Percentiles rank a stretch among this genome's conserved stretches.
Evolutionary conservation across 92 coral and sea anemone genomes (phyloP).

Genomic region (Epizoanthus rinbou): DNA sequence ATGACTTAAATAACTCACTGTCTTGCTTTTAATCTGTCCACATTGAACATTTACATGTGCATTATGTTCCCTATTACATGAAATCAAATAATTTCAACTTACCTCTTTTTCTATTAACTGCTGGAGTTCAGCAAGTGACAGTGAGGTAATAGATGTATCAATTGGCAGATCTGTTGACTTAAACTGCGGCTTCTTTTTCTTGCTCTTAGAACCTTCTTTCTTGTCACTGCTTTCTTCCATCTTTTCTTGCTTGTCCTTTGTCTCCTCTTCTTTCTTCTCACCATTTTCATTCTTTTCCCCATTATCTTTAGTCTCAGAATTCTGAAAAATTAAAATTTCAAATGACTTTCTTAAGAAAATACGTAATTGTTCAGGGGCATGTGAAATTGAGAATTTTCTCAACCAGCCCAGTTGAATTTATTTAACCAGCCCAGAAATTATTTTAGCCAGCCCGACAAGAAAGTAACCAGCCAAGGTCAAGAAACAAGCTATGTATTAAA

Average conservation of each 20-base stretch:
- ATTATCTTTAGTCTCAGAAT: constrained; percentile 31
- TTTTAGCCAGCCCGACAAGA: no score
- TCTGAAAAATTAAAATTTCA: not conserved
- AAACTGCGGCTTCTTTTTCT: constrained; percentile 89
- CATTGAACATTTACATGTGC: no score
- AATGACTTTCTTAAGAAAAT: no score
- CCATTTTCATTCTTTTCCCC: constrained; percentile 45
- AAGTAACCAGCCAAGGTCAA: no score
- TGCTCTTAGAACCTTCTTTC: constrained; percentile 71
- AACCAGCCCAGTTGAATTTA: no score
- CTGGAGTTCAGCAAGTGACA: constrained; percentile 62
- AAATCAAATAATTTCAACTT: not conserved
- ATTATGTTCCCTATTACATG: no score
- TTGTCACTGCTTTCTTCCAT: constrained; percentile 33
- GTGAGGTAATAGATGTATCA: constrained; percentile 65
- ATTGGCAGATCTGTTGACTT: constrained; percentile 84
- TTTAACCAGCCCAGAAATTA: no score
- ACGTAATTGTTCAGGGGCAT: no score
- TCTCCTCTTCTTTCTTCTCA: constrained; percentile 49
- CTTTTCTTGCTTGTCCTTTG: constrained; percentile 48
- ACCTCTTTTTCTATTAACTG: constrained; percentile 89
- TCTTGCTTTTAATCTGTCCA: no score
- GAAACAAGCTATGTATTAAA: no score
- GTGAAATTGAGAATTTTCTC: no score
- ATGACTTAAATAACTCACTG: no score